A percentile compares a stretch with the other conserved stretches of the same genome.
Evolutionary conservation across 2,888 invertebrate genomes (phyloP).

Genomic region (Ophioninae sp.): DNA sequence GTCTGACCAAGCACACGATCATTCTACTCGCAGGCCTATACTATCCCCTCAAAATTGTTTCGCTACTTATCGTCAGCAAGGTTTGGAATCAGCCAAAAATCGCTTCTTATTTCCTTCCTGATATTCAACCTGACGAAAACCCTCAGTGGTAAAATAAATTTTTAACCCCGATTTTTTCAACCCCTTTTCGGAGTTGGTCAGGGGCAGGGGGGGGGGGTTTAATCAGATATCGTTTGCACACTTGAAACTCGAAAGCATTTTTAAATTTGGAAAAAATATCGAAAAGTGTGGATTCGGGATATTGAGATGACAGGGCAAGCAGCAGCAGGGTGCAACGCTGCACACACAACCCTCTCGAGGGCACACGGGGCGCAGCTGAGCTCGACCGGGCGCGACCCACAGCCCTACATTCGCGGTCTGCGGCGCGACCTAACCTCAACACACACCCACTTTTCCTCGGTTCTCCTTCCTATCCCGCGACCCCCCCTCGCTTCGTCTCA

Average conservation of each 20-base stretch:
- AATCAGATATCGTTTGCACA: too few species aligned
- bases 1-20: conserved; percentile 36
- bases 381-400: conserved; percentile 80
- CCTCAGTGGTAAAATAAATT: background rate
- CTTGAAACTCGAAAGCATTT: background rate
- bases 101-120: background rate
- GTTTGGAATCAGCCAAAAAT: conserved; percentile 44
- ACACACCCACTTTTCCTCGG: conserved; percentile 44
- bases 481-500: conserved; percentile 51
- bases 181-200: too few species aligned
- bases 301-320: conserved; percentile 42
- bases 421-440: conserved; percentile 79
- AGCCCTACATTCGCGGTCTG: conserved; percentile 80
- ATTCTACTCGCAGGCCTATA: conserved; percentile 23
- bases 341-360: conserved; percentile 45
- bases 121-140: background rate
- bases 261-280: background rate
- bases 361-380: conserved; percentile 77
- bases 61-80: background rate
- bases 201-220: too few species aligned
- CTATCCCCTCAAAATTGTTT: background rate
- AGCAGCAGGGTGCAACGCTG: conserved; percentile 47
- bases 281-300: conserved; percentile 26
- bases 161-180: background rate
- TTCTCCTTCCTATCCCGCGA: background rate